Conservation (phyloP, 2,888 invertebrate genomes). For the Monopis laevigella region DNA sequence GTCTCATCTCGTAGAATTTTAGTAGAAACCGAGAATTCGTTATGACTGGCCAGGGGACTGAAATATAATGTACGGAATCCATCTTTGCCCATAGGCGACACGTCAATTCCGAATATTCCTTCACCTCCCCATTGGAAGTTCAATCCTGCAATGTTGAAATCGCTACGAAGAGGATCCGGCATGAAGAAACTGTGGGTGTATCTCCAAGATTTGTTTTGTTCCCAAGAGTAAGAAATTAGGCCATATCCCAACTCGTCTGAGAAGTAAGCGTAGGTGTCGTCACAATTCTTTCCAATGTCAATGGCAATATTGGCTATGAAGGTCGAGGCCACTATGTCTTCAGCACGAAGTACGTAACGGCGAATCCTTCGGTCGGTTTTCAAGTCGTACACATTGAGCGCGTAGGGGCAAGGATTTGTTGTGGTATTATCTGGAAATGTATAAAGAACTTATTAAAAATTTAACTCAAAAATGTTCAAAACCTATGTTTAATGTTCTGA, state of each 20-base stretch:
- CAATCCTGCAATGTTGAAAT: constrained; percentile 80
- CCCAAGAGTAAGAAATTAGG: constrained; percentile 81
- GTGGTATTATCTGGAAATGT: constrained; percentile 67
- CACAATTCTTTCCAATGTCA: constrained; percentile 77
- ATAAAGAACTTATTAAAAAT: background rate
- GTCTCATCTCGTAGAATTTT: constrained; percentile 74
- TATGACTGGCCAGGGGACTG: constrained; percentile 80
- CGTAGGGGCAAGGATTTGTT: constrained; percentile 81
- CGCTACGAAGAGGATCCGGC: constrained; percentile 82
- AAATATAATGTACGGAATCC: constrained; percentile 80
- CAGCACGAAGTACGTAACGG: constrained; percentile 73
- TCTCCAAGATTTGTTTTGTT: constrained; percentile 81
- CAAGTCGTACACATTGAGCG: constrained; percentile 80
- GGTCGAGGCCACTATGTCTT: constrained; percentile 79
- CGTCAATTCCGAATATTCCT: constrained; percentile 81
- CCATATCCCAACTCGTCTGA: constrained; percentile 87
- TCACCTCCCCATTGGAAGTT: constrained; percentile 89
- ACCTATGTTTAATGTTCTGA: constrained; percentile 17
- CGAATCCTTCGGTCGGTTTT: constrained; percentile 76
- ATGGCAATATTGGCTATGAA: constrained; percentile 90
- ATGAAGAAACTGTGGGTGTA: constrained; percentile 81
- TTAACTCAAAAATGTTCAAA: constrained; percentile 10
- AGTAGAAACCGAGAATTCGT: constrained; percentile 83
- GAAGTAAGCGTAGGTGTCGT: constrained; percentile 82
- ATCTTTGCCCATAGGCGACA: constrained; percentile 72